Base-by-base conservation (phyloP, 2,888 invertebrate species). In the Philereme transversata region DNA sequence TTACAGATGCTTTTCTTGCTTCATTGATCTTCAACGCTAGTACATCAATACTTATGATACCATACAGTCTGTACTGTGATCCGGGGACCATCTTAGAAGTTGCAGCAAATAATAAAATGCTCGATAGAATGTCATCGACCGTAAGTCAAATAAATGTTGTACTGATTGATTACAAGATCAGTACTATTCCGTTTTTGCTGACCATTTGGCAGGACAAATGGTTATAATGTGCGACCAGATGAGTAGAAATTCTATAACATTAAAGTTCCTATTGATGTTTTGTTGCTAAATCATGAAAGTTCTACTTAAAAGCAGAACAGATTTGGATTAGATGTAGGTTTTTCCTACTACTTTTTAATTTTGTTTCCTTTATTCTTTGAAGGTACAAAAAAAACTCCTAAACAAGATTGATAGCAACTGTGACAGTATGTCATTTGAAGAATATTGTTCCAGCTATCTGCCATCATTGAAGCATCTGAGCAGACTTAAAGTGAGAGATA, bases 1-100 rank as follows among this genome's bases (percentile, higher is more conserved):
- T 92, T 35, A 90, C 93, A 2, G 92, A 92, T 81, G 88, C 86
- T 7, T 86, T 93, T 51, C 66, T 87, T 22, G 86, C 87, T 34
- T 83, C 91, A 4, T 49, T 92, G 11, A 80, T 82, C 43, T 74
- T 83, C 35, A 82, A 86, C 45, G 85, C 88, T 0, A 57, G 67
- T 43, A 87, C 90, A 4, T 55, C 80, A 45, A 77, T 81, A 0
- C 44, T 81, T 3, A 83, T 92, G 84, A 69, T 91, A 59, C 85
- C 81, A 33, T 88, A 86, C 68, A 90, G 90, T 56, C 63, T 92
- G 34, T 74, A 77, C 38, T 86, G 87, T 72, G 92, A 92, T 65
- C 91, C 92, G 3, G 86, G 77, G 9, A 69, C 77, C 41, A 64
- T 90, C 22, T 60, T 93, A 22, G 64, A 69, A 45, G 84, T 81